phyloP scores from a whole-genome alignment of 1,140 invertebrate species.

The Liolophura sinensis region DNA sequence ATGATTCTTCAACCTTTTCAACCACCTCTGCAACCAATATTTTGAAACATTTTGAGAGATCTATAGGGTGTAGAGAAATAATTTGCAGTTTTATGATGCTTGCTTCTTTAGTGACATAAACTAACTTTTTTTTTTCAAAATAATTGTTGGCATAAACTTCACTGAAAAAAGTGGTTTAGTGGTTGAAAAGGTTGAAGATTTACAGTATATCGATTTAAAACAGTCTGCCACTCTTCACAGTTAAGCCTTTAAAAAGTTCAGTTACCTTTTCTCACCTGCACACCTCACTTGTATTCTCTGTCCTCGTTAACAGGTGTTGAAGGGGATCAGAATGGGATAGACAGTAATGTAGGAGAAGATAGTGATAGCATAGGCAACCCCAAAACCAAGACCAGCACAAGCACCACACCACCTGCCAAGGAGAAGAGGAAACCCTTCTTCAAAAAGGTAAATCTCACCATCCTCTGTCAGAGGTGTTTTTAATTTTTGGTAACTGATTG shows the following conservation, averaged over 20 bases:
- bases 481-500: too few species aligned
- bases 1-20: too few species aligned
- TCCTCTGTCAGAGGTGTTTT: neutral
- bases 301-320: constrained; percentile 55
- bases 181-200: too few species aligned
- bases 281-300: neutral
- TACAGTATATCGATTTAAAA: too few species aligned
- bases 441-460: constrained; percentile 70
- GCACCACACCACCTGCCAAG: constrained; percentile 83
- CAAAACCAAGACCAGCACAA: constrained; percentile 58
- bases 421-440: constrained; percentile 99
- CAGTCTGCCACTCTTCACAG: neutral
- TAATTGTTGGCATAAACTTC: too few species aligned
- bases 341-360: constrained; percentile 65
- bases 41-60: too few species aligned
- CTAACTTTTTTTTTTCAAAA: too few species aligned
- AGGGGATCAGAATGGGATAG: constrained; percentile 64
- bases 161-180: too few species aligned
- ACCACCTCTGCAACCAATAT: too few species aligned
- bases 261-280: neutral
- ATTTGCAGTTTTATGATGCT: too few species aligned
- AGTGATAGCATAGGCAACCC: constrained; percentile 63
- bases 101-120: too few species aligned
- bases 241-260: neutral
- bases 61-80: too few species aligned